phyloP scores from a whole-genome alignment of 2,113 vertebrate genomes.

The Prunella fulvescens region DNA sequence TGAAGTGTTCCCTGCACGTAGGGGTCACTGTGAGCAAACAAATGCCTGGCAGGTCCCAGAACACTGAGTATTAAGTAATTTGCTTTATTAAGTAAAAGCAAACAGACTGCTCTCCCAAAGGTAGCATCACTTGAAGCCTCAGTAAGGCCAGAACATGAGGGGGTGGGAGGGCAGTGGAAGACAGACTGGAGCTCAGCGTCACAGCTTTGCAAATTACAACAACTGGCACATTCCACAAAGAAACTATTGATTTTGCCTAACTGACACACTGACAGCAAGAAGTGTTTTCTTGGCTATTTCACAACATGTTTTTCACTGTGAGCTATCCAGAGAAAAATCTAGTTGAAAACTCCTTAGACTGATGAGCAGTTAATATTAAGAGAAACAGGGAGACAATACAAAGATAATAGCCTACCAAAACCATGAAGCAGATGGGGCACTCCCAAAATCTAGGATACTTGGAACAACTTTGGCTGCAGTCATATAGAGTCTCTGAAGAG shows the following conservation, averaged over 20 bases:
- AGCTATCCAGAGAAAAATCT: slow-evolving; percentile 16
- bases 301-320: slow-evolving; percentile 46
- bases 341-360: not conserved
- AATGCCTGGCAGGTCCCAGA: slow-evolving; percentile 17
- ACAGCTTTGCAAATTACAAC: slow-evolving; percentile 25
- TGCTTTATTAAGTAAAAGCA: slow-evolving; percentile 32
- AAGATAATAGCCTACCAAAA: not conserved
- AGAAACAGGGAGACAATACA: not conserved
- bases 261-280: slow-evolving; percentile 8
- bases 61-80: not conserved
- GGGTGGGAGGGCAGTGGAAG: slow-evolving; percentile 1
- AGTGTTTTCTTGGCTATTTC: slow-evolving; percentile 32
- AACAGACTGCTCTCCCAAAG: slow-evolving; percentile 26
- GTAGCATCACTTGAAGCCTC: slow-evolving; percentile 31
- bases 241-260: slow-evolving; percentile 36
- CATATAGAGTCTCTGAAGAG: not conserved
- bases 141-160: slow-evolving; percentile 26
- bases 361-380: not conserved
- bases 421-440: not conserved
- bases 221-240: slow-evolving; percentile 55
- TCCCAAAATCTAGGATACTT: not conserved
- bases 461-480: not conserved
- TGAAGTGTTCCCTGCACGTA: not conserved
- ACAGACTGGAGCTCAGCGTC: not conserved
- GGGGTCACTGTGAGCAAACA: slow-evolving; percentile 33